These are phyloP conservation scores for Atlantisia rogersi DNA, from an alignment of 2,113 vertebrate species.

Conservation along the genomic window DNA sequence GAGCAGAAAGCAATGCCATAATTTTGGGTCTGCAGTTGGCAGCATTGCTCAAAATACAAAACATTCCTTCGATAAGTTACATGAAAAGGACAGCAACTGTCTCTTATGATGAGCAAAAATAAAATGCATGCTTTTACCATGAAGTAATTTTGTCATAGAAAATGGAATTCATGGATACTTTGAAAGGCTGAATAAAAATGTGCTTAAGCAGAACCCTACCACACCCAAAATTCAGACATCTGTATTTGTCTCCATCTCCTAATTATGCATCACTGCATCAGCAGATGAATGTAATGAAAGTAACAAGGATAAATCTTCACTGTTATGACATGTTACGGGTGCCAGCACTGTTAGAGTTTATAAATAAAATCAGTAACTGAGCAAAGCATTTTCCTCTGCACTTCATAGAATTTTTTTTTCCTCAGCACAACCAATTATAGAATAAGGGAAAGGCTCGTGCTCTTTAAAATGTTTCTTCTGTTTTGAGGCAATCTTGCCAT, in stretches of 20 bases:
- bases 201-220: neutral
- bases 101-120: neutral
- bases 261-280: conserved; percentile 38
- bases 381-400: neutral
- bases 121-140: neutral
- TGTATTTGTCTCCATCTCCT: neutral
- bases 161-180: neutral
- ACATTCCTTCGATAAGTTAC: neutral
- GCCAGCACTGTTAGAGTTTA: neutral
- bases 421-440: neutral
- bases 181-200: neutral
- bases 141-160: neutral
- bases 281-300: conserved; percentile 22
- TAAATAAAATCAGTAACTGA: neutral
- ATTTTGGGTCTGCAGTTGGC: neutral
- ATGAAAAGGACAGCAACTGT: neutral
- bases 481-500: neutral
- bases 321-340: neutral
- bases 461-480: neutral
- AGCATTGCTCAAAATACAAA: neutral
- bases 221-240: conserved; percentile 1
- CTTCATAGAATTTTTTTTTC: neutral
- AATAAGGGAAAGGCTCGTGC: rapidly evolving
- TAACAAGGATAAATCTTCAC: conserved; percentile 15
- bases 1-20: neutral